phyloP scores from a whole-genome alignment of 35 echinoderm and acorn worm genomes.

The Apostichopus japonicus region DNA sequence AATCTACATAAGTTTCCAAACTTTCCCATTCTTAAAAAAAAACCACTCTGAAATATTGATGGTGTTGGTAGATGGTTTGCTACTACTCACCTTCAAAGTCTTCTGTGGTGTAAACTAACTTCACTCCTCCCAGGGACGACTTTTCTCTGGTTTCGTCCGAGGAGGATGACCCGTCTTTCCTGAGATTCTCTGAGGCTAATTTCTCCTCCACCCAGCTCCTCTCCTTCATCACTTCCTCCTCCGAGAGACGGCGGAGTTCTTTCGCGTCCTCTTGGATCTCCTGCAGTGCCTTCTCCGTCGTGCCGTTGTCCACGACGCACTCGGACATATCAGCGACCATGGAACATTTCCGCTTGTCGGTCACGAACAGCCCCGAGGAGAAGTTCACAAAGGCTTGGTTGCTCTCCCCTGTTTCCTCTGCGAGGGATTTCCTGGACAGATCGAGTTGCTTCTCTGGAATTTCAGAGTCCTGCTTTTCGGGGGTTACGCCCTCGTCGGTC shows the following conservation, averaged over 20 bases:
- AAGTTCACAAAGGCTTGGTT: constrained; percentile 84
- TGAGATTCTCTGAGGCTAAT: neutral
- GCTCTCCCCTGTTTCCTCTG: neutral
- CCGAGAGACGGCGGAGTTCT: constrained; percentile 66
- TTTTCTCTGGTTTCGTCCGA: neutral
- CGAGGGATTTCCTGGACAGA: neutral
- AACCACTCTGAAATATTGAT: too few relatives aligned
- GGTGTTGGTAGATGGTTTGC: too few relatives aligned
- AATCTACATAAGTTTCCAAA: too few relatives aligned
- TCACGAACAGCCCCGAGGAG: constrained; percentile 81
- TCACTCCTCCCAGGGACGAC: neutral
- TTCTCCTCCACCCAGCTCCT: neutral
- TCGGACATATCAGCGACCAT: constrained; percentile 85
- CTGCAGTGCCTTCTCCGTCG: constrained; percentile 45
- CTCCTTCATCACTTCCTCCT: constrained; percentile 52
- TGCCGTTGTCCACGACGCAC: constrained; percentile 71
- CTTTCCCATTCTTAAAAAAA: too few relatives aligned
- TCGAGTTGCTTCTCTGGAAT: constrained; percentile 32
- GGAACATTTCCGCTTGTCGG: constrained; percentile 68
- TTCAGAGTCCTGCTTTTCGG: constrained; percentile 61
- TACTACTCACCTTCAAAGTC: constrained; percentile 50
- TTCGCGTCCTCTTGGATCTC: constrained; percentile 77
- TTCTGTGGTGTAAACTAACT: constrained; percentile 32
- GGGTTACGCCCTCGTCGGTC: neutral
- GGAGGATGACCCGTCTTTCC: too few relatives aligned